These are phyloP conservation scores for Ochotona princeps DNA, from an alignment of 2,113 vertebrate species.

Conservation along the genomic window DNA sequence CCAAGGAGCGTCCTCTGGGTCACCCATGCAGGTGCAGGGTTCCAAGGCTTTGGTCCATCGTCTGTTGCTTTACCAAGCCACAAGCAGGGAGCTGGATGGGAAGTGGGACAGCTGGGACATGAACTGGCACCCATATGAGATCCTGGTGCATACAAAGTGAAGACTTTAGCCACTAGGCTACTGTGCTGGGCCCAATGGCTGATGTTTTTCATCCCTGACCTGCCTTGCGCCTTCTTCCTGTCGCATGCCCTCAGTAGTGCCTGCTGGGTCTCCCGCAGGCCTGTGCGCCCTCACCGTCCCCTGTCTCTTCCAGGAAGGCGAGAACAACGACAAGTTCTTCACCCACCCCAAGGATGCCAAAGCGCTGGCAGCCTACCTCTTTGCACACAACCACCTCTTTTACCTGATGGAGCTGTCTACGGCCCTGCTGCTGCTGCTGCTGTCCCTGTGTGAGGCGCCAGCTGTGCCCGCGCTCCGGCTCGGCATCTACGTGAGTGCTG, in stretches of 20 bases:
- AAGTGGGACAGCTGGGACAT: too few species aligned
- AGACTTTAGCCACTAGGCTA: too few species aligned
- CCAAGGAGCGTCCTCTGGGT: too few species aligned
- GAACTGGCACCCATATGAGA: too few species aligned
- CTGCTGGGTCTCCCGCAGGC: background rate
- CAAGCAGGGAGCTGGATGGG: too few species aligned
- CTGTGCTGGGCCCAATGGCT: background rate
- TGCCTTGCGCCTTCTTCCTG: accelerated
- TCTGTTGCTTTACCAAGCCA: too few species aligned
- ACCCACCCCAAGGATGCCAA: constrained; percentile 95
- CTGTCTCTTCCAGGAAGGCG: constrained; percentile 91
- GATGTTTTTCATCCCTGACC: too few species aligned
- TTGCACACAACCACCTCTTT: constrained; percentile 97
- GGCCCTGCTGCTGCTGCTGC: constrained; percentile 92
- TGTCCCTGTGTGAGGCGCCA: constrained; percentile 96
- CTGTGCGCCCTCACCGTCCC: accelerated
- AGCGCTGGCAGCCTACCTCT: constrained; percentile 96
- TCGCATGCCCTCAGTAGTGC: too few species aligned
- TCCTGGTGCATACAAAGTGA: too few species aligned
- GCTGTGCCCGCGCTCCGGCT: constrained; percentile 95
- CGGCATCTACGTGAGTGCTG: constrained; percentile 93
- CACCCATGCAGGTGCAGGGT: too few species aligned
- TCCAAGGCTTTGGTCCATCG: too few species aligned
- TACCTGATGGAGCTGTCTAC: constrained; percentile 98
- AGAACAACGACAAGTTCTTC: constrained; percentile 99